These are phyloP conservation scores for Lithobates sylvaticus DNA, from an alignment of 2,797 vertebrate genomes.

Conservation along the genomic window DNA sequence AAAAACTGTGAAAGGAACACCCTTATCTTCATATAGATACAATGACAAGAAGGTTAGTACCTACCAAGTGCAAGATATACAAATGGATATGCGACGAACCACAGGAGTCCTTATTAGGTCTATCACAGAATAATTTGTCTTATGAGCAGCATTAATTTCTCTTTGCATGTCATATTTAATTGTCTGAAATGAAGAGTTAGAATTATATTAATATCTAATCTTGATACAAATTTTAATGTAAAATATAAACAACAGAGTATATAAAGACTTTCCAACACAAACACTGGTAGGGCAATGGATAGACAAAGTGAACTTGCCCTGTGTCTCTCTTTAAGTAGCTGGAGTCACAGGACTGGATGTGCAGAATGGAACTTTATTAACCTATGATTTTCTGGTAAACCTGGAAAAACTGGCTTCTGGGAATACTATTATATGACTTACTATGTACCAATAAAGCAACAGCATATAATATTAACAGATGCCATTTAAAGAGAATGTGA, in stretches of 20 bases:
- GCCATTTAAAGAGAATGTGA: neutral
- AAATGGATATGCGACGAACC: slow-evolving; percentile 48
- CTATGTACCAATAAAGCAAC: neutral
- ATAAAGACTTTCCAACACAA: neutral
- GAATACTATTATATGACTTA: neutral
- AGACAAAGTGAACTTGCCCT: neutral
- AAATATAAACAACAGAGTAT: neutral
- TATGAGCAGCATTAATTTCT: slow-evolving; percentile 44
- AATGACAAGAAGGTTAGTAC: neutral
- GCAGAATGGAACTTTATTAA: neutral
- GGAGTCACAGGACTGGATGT: neutral
- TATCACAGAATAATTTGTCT: slow-evolving; percentile 35
- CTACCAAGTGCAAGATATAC: slow-evolving; percentile 47
- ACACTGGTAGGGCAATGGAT: neutral
- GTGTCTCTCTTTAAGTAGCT: neutral
- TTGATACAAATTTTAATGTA: neutral
- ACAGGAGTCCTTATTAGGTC: slow-evolving; percentile 52
- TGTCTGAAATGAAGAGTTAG: neutral
- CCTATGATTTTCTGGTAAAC: too few species aligned
- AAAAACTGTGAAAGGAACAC: neutral
- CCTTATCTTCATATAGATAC: neutral
- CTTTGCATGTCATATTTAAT: slow-evolving; percentile 53
- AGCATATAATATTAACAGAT: neutral
- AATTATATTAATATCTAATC: too few species aligned
- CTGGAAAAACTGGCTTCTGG: neutral